phyloP scores from a whole-genome alignment of 1,140 invertebrate species.

The Brachystomella parvula region DNA sequence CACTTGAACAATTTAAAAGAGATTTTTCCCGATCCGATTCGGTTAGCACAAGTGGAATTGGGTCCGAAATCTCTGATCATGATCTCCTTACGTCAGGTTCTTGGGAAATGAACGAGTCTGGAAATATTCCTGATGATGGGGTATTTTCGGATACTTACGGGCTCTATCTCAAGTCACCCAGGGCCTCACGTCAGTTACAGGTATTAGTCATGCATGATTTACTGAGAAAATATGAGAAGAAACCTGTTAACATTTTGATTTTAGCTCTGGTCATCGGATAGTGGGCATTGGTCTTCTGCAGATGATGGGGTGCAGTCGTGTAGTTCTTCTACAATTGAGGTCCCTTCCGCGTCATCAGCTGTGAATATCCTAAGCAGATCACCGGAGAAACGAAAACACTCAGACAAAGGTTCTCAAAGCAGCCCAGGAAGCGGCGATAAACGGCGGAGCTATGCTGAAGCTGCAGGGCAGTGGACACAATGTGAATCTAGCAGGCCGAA shows the following conservation, averaged over 20 bases:
- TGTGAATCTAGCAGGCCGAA: conserved; percentile 20
- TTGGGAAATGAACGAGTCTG: conserved; percentile 31
- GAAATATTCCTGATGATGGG: conserved; percentile 22
- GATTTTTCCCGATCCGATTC: conserved; percentile 41
- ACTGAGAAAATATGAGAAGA: neutral
- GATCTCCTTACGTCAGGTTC: conserved; percentile 36
- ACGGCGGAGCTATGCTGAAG: conserved; percentile 30
- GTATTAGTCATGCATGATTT: conserved; percentile 12
- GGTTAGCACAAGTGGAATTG: conserved; percentile 43
- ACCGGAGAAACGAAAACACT: conserved; percentile 29
- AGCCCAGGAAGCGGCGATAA: conserved; percentile 20
- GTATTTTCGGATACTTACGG: conserved; percentile 30
- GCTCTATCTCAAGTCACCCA: conserved; percentile 25
- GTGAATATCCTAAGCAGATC: conserved; percentile 21
- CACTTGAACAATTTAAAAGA: conserved; percentile 27
- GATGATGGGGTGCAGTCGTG: conserved; percentile 26
- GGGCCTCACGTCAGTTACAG: conserved; percentile 25
- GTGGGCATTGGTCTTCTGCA: conserved; percentile 32
- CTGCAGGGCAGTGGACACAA: conserved; percentile 2
- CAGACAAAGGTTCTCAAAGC: conserved; percentile 1
- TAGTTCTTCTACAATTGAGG: conserved; percentile 24
- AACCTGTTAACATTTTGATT: neutral
- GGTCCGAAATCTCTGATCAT: conserved; percentile 42
- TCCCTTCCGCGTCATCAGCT: conserved; percentile 13
- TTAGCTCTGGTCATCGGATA: conserved; percentile 33